Base-by-base conservation (phyloP, 2,888 invertebrate species). In the Idaea biselata region DNA sequence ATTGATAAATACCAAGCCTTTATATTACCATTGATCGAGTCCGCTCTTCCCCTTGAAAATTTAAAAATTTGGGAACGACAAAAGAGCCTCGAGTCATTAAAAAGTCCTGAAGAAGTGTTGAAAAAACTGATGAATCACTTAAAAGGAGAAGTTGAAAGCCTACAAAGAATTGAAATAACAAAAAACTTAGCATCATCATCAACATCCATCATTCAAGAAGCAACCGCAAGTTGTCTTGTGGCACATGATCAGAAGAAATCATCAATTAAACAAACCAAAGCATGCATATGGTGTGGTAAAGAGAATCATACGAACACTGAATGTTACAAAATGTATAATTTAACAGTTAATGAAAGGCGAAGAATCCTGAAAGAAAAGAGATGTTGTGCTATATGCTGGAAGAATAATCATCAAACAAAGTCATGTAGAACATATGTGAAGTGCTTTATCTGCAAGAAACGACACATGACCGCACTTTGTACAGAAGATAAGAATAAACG, bases 21-120 rank as follows among this genome's bases (percentile, higher is more conserved):
- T n/a, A 16, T 68, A n/a, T 18, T 63, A 18, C 65, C 68, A 1
- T 59, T 68, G 59, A 58, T 68, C 7, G 65, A 67, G 18, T 67
- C 67, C 1, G 64, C 67, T 16, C 8, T 67, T 5, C 65, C 65
- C 4, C 18, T 59, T 5, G 63, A 65, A 16, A 54, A 62, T 0
- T 54, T 68, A 14, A 59, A 59, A 31, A 18, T 33, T 2, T 66
- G 63, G 63, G 54, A 61, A 32, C 17, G 64, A 16, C 16, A 44
- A 17, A 53, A 25, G 54, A 44, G 32, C 7, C 5, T 4, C 4
- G 7, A 4, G 7, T 6, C 4, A 32, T 7, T 7, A 4, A 32
- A 7, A 32, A 32, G 32, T 7, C 32, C 32, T 4, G 32, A 32
- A 7, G 32, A 32, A 32, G 7, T 32, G 32, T 7, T 32, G 7